These are phyloP conservation scores for Gobionotothen gibberifrons DNA, from an alignment of 2,797 vertebrate genomes.

Conservation along the genomic window DNA sequence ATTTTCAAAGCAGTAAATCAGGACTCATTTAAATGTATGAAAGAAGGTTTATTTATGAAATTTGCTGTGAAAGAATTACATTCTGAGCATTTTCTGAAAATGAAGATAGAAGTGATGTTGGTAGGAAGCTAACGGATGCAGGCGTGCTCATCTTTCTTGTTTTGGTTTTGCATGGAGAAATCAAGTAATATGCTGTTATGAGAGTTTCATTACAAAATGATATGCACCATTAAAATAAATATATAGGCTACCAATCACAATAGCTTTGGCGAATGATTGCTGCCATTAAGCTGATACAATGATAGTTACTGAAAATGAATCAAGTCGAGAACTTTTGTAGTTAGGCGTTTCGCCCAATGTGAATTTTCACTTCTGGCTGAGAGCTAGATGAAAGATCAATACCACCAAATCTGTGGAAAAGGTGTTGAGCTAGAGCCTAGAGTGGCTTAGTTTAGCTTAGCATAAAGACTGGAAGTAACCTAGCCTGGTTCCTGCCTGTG, in stretches of 20 bases:
- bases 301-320: constrained; percentile 1
- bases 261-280: background rate
- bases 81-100: constrained; percentile 59
- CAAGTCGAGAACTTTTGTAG: background rate
- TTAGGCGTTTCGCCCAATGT: background rate
- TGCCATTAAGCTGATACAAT: background rate
- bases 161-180: background rate
- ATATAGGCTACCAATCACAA: background rate
- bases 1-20: constrained; percentile 17
- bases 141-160: constrained; percentile 1
- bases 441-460: background rate
- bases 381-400: background rate
- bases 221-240: background rate
- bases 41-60: constrained; percentile 67
- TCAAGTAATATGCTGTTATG: constrained; percentile 2
- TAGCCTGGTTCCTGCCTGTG: no score
- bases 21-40: constrained; percentile 35
- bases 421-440: no score
- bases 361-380: background rate
- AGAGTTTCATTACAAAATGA: constrained; percentile 18
- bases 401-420: background rate
- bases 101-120: constrained; percentile 31
- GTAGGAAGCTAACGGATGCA: constrained; percentile 29
- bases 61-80: constrained; percentile 66
- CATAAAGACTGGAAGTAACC: no score